Base-by-base conservation (phyloP, 2,888 invertebrate genomes). In the Drosophila siamana region DNA sequence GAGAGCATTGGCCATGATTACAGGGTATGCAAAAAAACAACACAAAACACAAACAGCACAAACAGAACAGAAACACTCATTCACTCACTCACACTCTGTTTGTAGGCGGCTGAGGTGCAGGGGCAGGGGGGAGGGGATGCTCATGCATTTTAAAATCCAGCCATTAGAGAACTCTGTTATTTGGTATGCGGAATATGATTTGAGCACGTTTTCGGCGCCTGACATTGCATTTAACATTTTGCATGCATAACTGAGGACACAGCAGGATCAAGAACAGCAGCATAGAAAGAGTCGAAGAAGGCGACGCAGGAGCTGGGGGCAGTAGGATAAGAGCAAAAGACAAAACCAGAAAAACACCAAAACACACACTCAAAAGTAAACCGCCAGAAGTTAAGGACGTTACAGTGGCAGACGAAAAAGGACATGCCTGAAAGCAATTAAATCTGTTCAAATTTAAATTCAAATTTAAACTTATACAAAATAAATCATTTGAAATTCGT, bases 131-230 rank as follows among this genome's bases (percentile, higher is more conserved):
- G 52, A 8, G 30, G 44, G 38, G 46, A 28, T 66, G 56, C 79
- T 85, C 83, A 83, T 83, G 83, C 82, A 88, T 83, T 83, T 85
- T 85, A 87, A 88, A 83, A 85, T 85, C 65, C 65, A 62, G 55
- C 83, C 88, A 88, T 83, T 83, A 76, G 87, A 86, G 79, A 47
- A 69, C 73, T 78, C 52, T 71, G 73, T 72, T 85, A 81, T 82
- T 88, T 69, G 76, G 69, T 76, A 84, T 81, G 81, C 81, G 70
- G 81, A 86, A 86, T 86, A 79, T 82, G 85, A 85, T 88, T 83
- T 72, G 71, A 73, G 69, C 72, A 78, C 71, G 72, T 59, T 69
- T 65, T 69, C 51, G 61, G 67, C 56, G 73, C 59, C 63, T 80
- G 87, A 80, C 87, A 87, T 75, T 82, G 88, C 88, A 85, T 75